Percentiles rank a stretch among this genome's conserved stretches.
Evolutionary conservation across 2,888 invertebrate genomes (phyloP).

Genomic region (Rhamnusium bicolor): DNA sequence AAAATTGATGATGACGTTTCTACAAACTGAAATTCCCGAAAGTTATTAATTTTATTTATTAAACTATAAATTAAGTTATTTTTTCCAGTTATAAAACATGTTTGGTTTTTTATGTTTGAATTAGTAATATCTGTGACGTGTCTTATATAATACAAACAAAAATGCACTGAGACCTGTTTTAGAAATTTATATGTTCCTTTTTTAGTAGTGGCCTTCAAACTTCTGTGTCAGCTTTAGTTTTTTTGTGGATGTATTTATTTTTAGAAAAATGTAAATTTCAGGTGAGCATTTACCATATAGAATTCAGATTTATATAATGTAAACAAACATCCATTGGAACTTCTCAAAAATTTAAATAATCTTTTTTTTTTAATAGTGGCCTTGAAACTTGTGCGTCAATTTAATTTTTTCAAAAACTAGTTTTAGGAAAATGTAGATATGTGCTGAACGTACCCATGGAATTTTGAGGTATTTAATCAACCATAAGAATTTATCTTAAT

Average conservation of each 20-base stretch:
- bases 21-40: conserved; percentile 1
- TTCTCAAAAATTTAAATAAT: no score
- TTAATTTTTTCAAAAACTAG: no score
- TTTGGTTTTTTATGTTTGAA: neutral
- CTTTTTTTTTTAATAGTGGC: no score
- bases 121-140: neutral
- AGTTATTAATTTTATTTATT: conserved; percentile 14
- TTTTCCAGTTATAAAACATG: neutral
- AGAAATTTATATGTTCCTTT: neutral
- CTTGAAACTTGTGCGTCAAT: no score
- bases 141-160: neutral
- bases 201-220: neutral
- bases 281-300: no score
- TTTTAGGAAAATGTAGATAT: no score
- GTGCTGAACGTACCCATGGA: no score
- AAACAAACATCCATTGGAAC: no score
- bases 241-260: neutral
- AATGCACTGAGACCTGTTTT: neutral
- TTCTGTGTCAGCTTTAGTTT: neutral
- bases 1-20: conserved; percentile 11
- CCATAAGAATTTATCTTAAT: no score
- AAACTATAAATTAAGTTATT: neutral
- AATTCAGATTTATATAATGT: no score
- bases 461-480: no score
- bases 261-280: no score